Percentiles rank a stretch among this genome's conserved stretches.
phyloP scores from a whole-genome alignment of 2,113 vertebrate species.

The Erythrocercus mccallii region DNA sequence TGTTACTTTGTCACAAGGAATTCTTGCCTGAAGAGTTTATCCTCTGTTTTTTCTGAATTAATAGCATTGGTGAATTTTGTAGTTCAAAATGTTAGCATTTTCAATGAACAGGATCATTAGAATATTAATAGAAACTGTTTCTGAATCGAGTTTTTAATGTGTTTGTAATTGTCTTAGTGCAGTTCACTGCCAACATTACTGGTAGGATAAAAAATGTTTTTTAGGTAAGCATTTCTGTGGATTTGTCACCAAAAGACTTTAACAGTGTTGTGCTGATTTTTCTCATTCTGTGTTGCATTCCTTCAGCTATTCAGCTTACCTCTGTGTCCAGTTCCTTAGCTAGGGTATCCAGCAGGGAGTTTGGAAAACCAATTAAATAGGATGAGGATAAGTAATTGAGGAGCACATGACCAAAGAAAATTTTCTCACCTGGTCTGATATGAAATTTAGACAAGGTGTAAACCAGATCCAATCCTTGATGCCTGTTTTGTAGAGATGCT shows the following conservation, averaged over 20 bases:
- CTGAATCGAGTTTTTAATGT: background rate
- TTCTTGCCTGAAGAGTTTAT: background rate
- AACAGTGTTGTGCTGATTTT: fast-evolving
- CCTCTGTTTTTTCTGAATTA: background rate
- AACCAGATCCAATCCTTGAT: background rate
- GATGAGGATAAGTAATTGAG: background rate
- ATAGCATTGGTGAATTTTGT: background rate
- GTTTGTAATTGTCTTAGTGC: background rate
- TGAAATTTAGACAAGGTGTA: background rate
- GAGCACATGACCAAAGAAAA: background rate
- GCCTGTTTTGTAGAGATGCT: background rate
- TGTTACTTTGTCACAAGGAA: background rate
- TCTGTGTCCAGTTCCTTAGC: background rate
- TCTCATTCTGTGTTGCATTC: background rate
- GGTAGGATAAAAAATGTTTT: background rate
- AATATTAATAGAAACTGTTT: background rate
- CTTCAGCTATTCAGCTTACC: background rate
- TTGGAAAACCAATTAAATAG: background rate
- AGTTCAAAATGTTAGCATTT: background rate
- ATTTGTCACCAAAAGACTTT: background rate
- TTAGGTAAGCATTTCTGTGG: background rate
- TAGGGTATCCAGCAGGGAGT: background rate
- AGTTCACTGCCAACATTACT: background rate
- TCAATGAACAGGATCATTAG: background rate
- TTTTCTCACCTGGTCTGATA: background rate